A percentile compares a stretch with the other conserved stretches of the same genome.
These are phyloP conservation scores for Trichonephila clavipes DNA, from an alignment of 1,140 invertebrate genomes.

Conservation along the genomic window DNA sequence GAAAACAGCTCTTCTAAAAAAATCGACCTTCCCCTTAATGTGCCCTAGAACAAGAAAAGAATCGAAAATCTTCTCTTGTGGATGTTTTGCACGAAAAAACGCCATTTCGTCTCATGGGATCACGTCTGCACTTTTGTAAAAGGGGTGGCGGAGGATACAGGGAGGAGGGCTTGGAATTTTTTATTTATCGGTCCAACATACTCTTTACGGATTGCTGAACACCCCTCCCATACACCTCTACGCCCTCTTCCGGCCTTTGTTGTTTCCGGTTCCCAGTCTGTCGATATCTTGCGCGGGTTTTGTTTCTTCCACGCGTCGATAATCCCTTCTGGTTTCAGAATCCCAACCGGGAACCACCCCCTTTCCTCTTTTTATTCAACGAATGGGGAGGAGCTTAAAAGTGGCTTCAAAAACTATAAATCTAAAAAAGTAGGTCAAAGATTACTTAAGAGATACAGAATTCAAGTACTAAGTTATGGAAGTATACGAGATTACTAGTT, in stretches of 20 bases:
- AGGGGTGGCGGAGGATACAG: background rate
- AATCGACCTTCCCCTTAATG: slow-evolving; percentile 27
- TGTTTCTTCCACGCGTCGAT: background rate
- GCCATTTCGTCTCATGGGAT: background rate
- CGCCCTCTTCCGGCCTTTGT: background rate
- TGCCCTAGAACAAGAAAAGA: background rate
- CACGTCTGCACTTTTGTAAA: background rate
- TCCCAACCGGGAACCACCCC: too few species aligned
- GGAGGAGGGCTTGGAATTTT: background rate
- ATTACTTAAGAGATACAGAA: too few species aligned
- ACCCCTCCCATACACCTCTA: too few species aligned
- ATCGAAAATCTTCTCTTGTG: slow-evolving; percentile 5
- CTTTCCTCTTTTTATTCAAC: too few species aligned
- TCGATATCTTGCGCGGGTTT: background rate
- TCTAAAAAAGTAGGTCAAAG: too few species aligned
- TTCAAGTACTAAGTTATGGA: too few species aligned
- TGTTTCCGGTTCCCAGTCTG: background rate
- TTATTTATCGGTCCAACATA: background rate
- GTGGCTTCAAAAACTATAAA: too few species aligned
- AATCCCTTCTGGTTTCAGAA: background rate
- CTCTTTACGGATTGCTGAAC: background rate
- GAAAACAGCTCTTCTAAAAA: background rate
- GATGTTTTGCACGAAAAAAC: slow-evolving; percentile 8
- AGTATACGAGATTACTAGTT: too few species aligned
- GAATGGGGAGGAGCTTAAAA: too few species aligned